A percentile compares a stretch with the other conserved stretches of the same genome.
Conservation (phyloP, 2,113 vertebrate genomes). For the Perca fluviatilis region DNA sequence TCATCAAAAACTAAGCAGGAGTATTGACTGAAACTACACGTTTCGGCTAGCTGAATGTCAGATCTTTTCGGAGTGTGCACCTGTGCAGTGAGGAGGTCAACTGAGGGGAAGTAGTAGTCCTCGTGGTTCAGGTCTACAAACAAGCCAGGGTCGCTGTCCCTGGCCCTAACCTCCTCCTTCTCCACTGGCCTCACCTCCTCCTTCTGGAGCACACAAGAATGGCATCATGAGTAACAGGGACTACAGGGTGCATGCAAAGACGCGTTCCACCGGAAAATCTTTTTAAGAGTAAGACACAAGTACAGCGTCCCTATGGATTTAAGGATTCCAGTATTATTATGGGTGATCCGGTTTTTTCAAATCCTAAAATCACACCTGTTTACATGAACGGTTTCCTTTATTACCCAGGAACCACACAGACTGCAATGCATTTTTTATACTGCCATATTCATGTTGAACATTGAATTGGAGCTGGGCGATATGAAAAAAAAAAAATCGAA, state of each 20-base stretch:
- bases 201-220: constrained; percentile 66
- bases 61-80: constrained; percentile 73
- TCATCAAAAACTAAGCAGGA: not conserved
- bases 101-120: constrained; percentile 93
- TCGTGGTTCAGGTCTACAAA: constrained; percentile 81
- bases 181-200: constrained; percentile 66
- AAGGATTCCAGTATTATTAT: not conserved
- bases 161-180: constrained; percentile 60
- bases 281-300: not conserved
- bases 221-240: constrained; percentile 21
- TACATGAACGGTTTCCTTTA: not conserved
- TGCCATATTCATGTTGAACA: not conserved
- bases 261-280: not conserved
- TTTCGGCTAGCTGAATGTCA: not conserved
- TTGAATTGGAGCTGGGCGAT: too few relatives aligned
- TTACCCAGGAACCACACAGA: too few relatives aligned
- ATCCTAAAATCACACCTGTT: not conserved
- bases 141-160: constrained; percentile 41
- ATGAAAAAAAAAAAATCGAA: too few relatives aligned
- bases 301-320: too few relatives aligned
- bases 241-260: not conserved
- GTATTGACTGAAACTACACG: not conserved
- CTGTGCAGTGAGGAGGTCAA: constrained; percentile 97
- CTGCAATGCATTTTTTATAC: not conserved
- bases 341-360: not conserved